Percentiles rank a stretch among this genome's conserved stretches.
These are phyloP conservation scores for Pollimyrus isidori DNA, from an alignment of 2,113 vertebrate species.

Conservation along the genomic window DNA sequence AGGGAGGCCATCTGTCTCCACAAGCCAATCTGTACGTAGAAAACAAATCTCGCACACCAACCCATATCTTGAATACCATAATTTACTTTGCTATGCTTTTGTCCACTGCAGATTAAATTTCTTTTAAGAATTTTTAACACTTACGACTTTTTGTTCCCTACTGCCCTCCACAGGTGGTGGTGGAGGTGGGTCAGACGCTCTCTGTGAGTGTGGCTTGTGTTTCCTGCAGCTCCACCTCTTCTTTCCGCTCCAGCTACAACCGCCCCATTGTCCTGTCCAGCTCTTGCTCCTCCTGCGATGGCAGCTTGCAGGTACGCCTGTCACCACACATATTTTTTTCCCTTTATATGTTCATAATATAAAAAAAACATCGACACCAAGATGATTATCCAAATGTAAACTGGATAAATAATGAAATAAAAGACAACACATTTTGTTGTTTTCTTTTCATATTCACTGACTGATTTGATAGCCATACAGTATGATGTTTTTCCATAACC, in stretches of 20 bases:
- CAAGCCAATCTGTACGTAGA: conserved; percentile 55
- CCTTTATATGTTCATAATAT: not conserved
- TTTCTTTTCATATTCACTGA: not conserved
- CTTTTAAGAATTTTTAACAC: not conserved
- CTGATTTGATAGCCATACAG: not conserved
- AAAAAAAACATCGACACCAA: not conserved
- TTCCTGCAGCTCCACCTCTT: conserved; percentile 47
- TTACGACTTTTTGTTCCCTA: not conserved
- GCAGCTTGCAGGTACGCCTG: conserved; percentile 42
- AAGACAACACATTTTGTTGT: not conserved
- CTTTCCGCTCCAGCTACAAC: conserved; percentile 33
- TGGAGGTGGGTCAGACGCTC: conserved; percentile 41
- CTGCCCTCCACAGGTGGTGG: conserved; percentile 46
- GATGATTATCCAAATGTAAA: not conserved
- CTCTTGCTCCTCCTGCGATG: conserved; percentile 48
- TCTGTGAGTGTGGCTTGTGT: conserved; percentile 53
- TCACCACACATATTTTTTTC: not conserved
- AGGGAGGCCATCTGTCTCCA: conserved; percentile 42
- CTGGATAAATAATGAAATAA: not conserved
- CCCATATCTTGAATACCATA: not conserved
- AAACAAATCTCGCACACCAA: not conserved
- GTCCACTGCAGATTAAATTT: not conserved
- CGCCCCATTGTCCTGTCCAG: conserved; percentile 45
- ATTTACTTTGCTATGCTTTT: not conserved
- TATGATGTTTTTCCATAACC: not conserved